These are phyloP conservation scores for Hyposmocoma kahamanoa DNA, from an alignment of 1,140 invertebrate genomes.

Conservation along the genomic window DNA sequence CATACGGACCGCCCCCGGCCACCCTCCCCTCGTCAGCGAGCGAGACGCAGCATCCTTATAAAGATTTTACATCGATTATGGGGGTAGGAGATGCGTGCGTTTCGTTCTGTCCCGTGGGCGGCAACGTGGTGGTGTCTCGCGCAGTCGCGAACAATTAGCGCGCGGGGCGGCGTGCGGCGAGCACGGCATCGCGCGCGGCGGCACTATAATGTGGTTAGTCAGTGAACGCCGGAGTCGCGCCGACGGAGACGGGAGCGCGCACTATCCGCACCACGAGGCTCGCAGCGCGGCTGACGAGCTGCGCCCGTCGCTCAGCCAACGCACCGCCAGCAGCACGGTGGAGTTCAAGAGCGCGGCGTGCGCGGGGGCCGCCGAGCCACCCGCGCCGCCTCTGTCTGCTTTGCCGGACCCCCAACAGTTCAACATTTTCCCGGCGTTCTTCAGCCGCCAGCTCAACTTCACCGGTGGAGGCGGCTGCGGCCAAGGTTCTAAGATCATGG, in stretches of 20 bases:
- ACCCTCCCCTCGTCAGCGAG: slow-evolving; percentile 27
- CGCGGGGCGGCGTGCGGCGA: slow-evolving; percentile 53
- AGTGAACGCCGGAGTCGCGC: slow-evolving; percentile 66
- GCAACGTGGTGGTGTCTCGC: slow-evolving; percentile 46
- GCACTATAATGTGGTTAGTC: slow-evolving; percentile 71
- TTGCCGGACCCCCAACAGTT: slow-evolving; percentile 83
- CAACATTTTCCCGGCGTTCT: slow-evolving; percentile 92
- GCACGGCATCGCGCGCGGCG: slow-evolving; percentile 45
- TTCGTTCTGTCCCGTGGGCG: slow-evolving; percentile 56
- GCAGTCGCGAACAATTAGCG: slow-evolving; percentile 70
- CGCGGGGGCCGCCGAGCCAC: slow-evolving; percentile 75
- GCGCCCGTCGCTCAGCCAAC: slow-evolving; percentile 58
- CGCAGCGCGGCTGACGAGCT: slow-evolving; percentile 47
- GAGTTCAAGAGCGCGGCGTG: slow-evolving; percentile 73
- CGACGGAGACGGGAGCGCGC: slow-evolving; percentile 55
- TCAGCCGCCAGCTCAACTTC: slow-evolving; percentile 89
- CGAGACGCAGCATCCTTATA: slow-evolving; percentile 61
- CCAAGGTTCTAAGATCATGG: slow-evolving; percentile 84
- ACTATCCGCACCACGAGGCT: no score
- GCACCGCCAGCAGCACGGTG: slow-evolving; percentile 69
- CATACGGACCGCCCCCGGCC: slow-evolving; percentile 37
- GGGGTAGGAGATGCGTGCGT: slow-evolving; percentile 48
- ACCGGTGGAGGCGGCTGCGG: slow-evolving; percentile 78
- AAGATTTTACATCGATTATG: slow-evolving; percentile 67
- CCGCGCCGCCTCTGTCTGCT: slow-evolving; percentile 74